A percentile compares a stretch with the other conserved stretches of the same genome.
Evolutionary conservation across 2,797 vertebrate genomes (phyloP).

Genomic region (Rhinoraja longicauda): DNA sequence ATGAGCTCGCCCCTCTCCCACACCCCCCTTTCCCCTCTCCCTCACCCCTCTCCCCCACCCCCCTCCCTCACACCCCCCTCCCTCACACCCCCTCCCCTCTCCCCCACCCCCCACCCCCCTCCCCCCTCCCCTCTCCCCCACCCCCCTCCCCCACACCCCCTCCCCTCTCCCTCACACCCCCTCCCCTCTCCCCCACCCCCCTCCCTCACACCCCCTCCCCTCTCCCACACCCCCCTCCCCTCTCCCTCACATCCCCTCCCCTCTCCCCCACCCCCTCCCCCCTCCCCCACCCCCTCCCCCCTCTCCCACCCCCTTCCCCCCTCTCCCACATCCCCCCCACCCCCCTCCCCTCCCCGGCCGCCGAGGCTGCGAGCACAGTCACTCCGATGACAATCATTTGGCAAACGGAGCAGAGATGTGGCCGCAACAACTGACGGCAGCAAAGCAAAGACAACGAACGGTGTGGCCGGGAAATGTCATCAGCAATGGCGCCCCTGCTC

Average conservation of each 20-base stretch:
- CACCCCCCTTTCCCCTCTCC: neutral
- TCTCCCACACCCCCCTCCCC: neutral
- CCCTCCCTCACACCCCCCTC: neutral
- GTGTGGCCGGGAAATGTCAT: neutral
- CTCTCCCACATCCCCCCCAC: neutral
- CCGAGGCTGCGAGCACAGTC: too few species aligned
- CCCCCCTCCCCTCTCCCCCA: neutral
- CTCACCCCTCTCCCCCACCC: neutral
- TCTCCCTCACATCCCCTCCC: too few species aligned
- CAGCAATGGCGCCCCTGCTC: constrained; percentile 27
- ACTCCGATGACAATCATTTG: neutral
- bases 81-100: neutral
- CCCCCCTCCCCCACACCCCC: neutral
- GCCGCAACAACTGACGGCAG: neutral
- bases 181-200: neutral
- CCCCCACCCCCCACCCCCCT: too few species aligned
- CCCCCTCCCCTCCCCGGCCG: neutral
- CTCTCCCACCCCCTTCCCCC: neutral
- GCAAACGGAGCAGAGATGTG: neutral
- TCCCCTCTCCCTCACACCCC: neutral
- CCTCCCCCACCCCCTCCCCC: neutral
- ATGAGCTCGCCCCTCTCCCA: neutral
- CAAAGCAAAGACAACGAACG: neutral
- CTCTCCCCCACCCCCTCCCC: neutral
- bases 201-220: too few species aligned